Evolutionary conservation across 1,140 invertebrate genomes (phyloP).

Genomic region (Drosophila grimshawi): DNA sequence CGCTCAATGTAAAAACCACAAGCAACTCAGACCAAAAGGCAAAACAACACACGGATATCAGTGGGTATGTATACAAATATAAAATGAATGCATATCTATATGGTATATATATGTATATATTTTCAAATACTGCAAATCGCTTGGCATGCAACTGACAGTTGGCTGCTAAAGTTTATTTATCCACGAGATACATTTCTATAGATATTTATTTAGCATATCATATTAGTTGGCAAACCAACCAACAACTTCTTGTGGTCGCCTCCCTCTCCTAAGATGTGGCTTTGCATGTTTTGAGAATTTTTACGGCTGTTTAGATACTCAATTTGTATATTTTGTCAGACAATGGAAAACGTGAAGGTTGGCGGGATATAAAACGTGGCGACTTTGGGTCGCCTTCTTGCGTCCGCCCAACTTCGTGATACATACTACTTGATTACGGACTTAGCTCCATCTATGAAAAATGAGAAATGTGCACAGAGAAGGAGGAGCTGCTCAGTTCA

Average conservation of each 20-base stretch:
- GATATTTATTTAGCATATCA: constrained; percentile 52
- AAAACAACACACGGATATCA: constrained; percentile 4
- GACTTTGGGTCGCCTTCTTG: constrained; percentile 24
- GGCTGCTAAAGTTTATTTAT: constrained; percentile 56
- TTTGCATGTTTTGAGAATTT: constrained; percentile 72
- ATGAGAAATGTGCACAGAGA: constrained; percentile 37
- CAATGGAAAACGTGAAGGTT: constrained; percentile 33
- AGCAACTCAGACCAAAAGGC: constrained; percentile 9
- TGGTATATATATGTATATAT: constrained; percentile 15
- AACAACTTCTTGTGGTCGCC: constrained; percentile 39
- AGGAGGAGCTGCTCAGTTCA: constrained; percentile 20
- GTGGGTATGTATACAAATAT: background rate
- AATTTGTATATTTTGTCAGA: constrained; percentile 56
- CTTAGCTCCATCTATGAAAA: constrained; percentile 57
- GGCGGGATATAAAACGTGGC: constrained; percentile 21
- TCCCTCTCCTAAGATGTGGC: constrained; percentile 19
- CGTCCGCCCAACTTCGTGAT: constrained; percentile 58
- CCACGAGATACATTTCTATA: constrained; percentile 52
- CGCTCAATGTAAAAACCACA: constrained; percentile 11
- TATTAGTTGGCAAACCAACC: constrained; percentile 43
- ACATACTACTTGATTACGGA: constrained; percentile 72
- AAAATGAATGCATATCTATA: background rate
- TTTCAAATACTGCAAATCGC: constrained; percentile 42
- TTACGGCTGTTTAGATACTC: constrained; percentile 78
- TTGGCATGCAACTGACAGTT: constrained; percentile 44